These are phyloP conservation scores for Proteles cristata DNA, from an alignment of 2,113 vertebrate genomes.

Conservation along the genomic window DNA sequence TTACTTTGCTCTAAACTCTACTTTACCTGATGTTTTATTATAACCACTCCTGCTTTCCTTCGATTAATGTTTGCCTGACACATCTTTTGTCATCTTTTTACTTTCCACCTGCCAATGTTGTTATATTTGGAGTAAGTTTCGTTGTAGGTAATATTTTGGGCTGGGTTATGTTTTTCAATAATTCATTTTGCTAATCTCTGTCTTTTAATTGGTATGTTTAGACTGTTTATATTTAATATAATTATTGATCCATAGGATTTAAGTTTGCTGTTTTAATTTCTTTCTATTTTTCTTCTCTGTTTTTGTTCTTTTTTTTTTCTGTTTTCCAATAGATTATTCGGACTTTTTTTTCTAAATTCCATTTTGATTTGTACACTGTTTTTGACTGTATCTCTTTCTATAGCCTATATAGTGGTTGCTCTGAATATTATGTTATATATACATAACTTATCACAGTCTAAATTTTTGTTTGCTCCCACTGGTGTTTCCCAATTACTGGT, in stretches of 20 bases:
- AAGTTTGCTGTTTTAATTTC: background rate
- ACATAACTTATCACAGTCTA: background rate
- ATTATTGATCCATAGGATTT: background rate
- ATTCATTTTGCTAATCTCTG: background rate
- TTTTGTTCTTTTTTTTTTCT: background rate
- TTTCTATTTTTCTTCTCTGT: background rate
- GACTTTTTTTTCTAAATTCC: background rate
- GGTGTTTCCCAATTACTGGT: background rate
- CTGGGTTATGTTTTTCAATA: background rate
- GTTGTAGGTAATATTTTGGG: background rate
- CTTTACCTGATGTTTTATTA: background rate
- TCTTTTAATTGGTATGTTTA: background rate
- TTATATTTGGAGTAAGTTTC: background rate
- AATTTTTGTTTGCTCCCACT: background rate
- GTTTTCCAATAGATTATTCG: background rate
- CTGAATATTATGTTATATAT: background rate
- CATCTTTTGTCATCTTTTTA: background rate
- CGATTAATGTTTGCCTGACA: background rate
- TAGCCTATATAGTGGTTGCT: background rate
- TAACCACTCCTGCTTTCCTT: background rate
- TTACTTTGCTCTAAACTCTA: background rate
- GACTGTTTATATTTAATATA: background rate
- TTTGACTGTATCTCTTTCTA: background rate
- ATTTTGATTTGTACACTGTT: background rate
- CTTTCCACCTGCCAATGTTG: background rate